phyloP scores from a whole-genome alignment of 2,888 invertebrate genomes.

The Synanthedon andrenaeformis region DNA sequence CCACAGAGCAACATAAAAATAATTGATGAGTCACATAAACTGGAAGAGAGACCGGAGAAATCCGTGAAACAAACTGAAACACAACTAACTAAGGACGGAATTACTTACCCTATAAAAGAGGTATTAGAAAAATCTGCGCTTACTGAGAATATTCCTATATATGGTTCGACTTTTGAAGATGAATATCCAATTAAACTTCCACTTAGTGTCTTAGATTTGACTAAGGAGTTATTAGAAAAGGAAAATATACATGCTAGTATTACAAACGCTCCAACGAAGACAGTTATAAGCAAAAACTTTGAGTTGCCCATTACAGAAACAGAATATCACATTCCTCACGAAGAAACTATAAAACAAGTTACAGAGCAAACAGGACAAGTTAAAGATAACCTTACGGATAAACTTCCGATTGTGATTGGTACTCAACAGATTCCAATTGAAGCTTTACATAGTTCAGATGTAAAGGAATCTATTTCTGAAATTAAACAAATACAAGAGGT shows the following conservation, averaged over 20 bases:
- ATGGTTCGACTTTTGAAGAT: too few species aligned
- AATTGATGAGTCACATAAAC: neutral
- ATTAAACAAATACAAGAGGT: neutral
- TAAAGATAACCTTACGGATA: neutral
- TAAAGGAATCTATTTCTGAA: neutral
- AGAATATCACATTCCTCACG: neutral
- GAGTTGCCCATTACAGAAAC: neutral
- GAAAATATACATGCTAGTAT: constrained; percentile 1
- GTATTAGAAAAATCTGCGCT: neutral
- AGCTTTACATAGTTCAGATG: neutral
- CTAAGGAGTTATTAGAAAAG: constrained; percentile 4
- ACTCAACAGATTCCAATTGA: neutral
- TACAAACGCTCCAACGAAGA: neutral
- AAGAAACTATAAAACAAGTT: neutral
- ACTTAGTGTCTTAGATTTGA: neutral
- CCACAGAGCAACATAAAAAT: neutral
- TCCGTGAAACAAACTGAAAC: constrained; percentile 1
- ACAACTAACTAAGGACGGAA: neutral
- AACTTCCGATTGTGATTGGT: too few species aligned
- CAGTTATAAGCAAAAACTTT: neutral
- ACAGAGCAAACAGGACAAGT: neutral
- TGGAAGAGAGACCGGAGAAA: neutral
- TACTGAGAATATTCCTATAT: too few species aligned
- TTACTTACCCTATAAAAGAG: neutral
- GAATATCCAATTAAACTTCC: neutral